Evolutionary conservation across 2,113 vertebrate genomes (phyloP).

Genomic region (Ibidorhyncha struthersii): DNA sequence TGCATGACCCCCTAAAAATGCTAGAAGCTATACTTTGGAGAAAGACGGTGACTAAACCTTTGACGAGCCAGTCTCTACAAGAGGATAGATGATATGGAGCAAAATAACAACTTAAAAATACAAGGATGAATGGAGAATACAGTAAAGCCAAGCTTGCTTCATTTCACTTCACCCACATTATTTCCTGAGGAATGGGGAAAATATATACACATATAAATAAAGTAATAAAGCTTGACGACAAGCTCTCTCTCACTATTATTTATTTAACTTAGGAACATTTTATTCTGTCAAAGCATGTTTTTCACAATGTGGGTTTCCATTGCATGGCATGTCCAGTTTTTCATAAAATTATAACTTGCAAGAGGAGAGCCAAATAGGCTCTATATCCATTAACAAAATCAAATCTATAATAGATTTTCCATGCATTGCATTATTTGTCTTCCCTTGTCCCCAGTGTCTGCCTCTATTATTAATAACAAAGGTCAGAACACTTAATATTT

Average conservation of each 20-base stretch:
- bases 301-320: not conserved
- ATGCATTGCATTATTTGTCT: not conserved
- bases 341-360: not conserved
- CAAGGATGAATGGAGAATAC: not conserved
- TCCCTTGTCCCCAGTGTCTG: not conserved
- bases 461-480: conserved; percentile 56
- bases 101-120: not conserved
- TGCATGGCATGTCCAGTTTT: not conserved
- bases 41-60: not conserved
- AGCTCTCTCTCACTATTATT: not conserved
- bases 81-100: not conserved
- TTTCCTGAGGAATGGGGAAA: not conserved
- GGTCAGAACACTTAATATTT: conserved; percentile 67
- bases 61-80: not conserved
- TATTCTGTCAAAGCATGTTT: not conserved
- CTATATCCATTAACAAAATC: not conserved
- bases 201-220: not conserved
- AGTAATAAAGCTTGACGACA: not conserved
- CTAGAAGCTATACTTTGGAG: not conserved
- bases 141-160: not conserved
- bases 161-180: not conserved
- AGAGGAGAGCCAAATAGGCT: not conserved
- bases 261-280: not conserved
- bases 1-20: not conserved
- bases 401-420: not conserved